These are phyloP conservation scores for Drosophila fungiperda DNA, from an alignment of 2,888 invertebrate genomes.

Conservation along the genomic window DNA sequence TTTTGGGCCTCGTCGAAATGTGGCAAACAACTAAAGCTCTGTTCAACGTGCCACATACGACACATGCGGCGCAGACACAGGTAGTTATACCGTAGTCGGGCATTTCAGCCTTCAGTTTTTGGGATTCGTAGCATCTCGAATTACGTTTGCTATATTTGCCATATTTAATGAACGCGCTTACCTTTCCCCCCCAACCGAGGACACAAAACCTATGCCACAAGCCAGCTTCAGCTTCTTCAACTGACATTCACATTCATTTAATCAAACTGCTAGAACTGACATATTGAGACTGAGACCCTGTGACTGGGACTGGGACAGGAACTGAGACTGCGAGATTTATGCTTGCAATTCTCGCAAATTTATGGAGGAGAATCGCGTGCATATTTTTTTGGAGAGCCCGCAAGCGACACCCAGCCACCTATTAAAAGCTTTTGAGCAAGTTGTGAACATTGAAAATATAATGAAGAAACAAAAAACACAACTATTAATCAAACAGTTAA, in stretches of 20 bases:
- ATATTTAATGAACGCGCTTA: constrained; percentile 7
- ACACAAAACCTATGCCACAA: constrained; percentile 5
- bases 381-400: neutral
- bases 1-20: constrained; percentile 20
- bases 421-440: constrained; percentile 10
- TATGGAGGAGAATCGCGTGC: constrained; percentile 24
- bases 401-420: constrained; percentile 7
- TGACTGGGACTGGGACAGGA: neutral
- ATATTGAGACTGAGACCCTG: constrained; percentile 2
- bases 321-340: constrained; percentile 15
- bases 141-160: constrained; percentile 22
- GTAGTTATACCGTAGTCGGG: constrained; percentile 17
- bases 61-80: constrained; percentile 28
- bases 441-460: constrained; percentile 18
- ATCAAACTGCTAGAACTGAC: constrained; percentile 53
- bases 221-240: constrained; percentile 11
- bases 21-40: constrained; percentile 32
- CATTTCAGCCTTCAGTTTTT: constrained; percentile 26
- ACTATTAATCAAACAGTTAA: constrained; percentile 60
- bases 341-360: constrained; percentile 27
- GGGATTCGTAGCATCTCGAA: constrained; percentile 31
- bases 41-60: constrained; percentile 54
- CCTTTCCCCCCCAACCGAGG: neutral
- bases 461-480: constrained; percentile 5
- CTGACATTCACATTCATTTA: constrained; percentile 69